These are phyloP conservation scores for Crypturellus tataupa DNA, from an alignment of 2,797 vertebrate species.

Conservation along the genomic window DNA sequence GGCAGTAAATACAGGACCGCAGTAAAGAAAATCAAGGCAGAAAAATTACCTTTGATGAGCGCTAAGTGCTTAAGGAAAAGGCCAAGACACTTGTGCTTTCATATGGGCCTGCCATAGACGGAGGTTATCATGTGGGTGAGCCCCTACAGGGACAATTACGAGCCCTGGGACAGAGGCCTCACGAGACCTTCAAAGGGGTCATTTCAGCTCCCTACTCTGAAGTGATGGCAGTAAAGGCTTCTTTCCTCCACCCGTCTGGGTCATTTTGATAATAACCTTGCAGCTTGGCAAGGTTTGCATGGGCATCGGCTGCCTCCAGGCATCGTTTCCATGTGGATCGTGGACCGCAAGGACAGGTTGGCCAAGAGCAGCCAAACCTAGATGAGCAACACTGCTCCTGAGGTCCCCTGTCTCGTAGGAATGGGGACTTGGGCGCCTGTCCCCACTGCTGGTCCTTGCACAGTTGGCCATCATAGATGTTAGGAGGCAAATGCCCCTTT, in stretches of 20 bases:
- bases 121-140: background rate
- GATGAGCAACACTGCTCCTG: background rate
- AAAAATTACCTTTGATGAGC: background rate
- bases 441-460: too few relatives aligned
- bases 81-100: background rate
- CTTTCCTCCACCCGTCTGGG: rapidly evolving
- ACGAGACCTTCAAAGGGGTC: background rate
- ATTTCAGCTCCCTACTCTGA: background rate
- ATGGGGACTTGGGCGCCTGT: background rate
- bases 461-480: background rate
- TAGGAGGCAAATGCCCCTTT: background rate
- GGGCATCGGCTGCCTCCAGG: background rate
- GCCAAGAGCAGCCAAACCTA: background rate
- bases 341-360: background rate
- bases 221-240: background rate
- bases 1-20: background rate
- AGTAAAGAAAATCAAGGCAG: background rate
- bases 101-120: rapidly evolving
- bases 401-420: background rate
- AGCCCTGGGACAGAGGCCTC: background rate
- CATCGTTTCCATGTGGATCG: rapidly evolving
- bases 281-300: background rate
- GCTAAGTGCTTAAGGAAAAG: background rate
- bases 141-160: rapidly evolving
- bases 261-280: background rate